Evolutionary conservation across 1,140 invertebrate genomes (phyloP), one percentile per base, ranked within the genome.

Genomic region (Dendrolimus punctatus): DNA sequence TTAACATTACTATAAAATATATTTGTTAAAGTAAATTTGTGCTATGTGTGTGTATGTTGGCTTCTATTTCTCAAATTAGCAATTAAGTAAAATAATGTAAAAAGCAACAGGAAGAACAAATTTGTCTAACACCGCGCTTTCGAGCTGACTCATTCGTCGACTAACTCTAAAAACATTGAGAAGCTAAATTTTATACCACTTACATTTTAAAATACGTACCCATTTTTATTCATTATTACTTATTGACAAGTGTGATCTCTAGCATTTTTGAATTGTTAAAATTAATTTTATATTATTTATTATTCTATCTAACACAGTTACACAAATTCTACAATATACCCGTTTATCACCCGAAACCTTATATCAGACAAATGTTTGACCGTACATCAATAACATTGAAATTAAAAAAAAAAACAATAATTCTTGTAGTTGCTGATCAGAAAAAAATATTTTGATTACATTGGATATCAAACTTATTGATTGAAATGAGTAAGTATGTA

Each of bases 151-250:
- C 83, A 86, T 83, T 79, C 78, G 83, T 86, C 83, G 79, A 83
- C 80, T 86, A 86, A 86, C 75, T 81, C 83, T 86, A 86, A 84
- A 81, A 86, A 82, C 80, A 84, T 71, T 84, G 83, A 86, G 77
- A 86, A 86, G 83, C 83, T 86, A 86, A 83, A 71, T 54, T 48
- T 58, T 71, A 23, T 51, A 53, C 51, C 38, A 47, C 42, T 62
- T 70, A 70, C 70, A 46, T 83, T 78, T 73, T 53, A 60, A 60
- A 68, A 68, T 61, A 53, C 55, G 57, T 75, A 75, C 60, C 53
- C 7, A 39, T 59, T 71, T 64, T 64, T 8, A 41, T 67, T 67
- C 71, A 68, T 66, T 69, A 45, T 50, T 45, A 45, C 73, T 81
- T 81, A 81, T 64, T 73, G 58, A 72, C 73, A 54, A 64, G 62